Percentiles rank a stretch among this genome's conserved stretches.
These are phyloP conservation scores for Misgurnus anguillicaudatus DNA, from an alignment of 2,113 vertebrate genomes.

Conservation along the genomic window DNA sequence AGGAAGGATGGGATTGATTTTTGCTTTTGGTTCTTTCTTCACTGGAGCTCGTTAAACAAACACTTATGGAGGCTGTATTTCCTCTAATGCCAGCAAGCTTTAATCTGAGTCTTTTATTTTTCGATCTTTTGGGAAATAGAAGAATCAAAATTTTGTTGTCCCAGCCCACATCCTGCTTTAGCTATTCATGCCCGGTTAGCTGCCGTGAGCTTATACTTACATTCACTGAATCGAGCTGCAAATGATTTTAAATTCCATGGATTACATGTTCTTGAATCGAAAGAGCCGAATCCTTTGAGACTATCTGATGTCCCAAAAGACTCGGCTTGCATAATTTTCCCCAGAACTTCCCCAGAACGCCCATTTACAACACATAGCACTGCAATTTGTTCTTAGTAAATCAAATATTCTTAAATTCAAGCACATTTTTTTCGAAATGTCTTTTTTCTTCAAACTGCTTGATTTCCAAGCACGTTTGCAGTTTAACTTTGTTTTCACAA, in stretches of 20 bases:
- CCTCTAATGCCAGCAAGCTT: slow-evolving; percentile 60
- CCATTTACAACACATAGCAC: not conserved
- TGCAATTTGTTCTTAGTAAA: not conserved
- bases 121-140: slow-evolving; percentile 42
- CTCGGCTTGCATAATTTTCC: slow-evolving; percentile 19
- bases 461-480: not conserved
- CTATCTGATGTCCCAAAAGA: slow-evolving; percentile 14
- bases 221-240: slow-evolving; percentile 64
- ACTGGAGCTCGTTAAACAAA: slow-evolving; percentile 66
- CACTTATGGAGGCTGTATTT: slow-evolving; percentile 51
- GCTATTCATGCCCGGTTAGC: slow-evolving; percentile 67
- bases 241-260: slow-evolving; percentile 67
- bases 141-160: slow-evolving; percentile 59
- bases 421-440: not conserved
- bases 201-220: slow-evolving; percentile 59
- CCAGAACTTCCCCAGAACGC: not conserved
- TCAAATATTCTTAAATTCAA: not conserved
- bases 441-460: not conserved
- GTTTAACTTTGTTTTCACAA: not conserved
- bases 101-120: slow-evolving; percentile 70
- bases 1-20: slow-evolving; percentile 65
- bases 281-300: slow-evolving; percentile 30
- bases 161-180: slow-evolving; percentile 45
- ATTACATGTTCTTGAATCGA: slow-evolving; percentile 61
- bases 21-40: slow-evolving; percentile 62